These are phyloP conservation scores for Cassiopea xamachana DNA, from an alignment of 30 jellyfish, hydroid and myxozoan genomes.

Conservation along the genomic window DNA sequence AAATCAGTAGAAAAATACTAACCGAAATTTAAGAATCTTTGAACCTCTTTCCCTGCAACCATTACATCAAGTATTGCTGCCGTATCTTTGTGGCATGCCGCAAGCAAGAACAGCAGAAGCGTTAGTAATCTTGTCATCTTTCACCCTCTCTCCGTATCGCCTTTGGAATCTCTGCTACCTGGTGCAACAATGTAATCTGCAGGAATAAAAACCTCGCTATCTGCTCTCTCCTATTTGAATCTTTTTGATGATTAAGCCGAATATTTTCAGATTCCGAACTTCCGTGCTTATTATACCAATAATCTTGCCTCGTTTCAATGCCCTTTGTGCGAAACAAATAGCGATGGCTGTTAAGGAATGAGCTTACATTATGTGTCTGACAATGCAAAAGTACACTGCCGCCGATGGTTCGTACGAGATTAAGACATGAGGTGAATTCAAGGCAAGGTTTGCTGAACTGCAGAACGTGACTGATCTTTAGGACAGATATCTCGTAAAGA, in stretches of 20 bases:
- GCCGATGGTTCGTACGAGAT: constrained; percentile 25
- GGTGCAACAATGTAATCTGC: background rate
- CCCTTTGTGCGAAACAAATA: constrained; percentile 17
- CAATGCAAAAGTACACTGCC: constrained; percentile 20
- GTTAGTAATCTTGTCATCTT: constrained; percentile 24
- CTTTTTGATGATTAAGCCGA: constrained; percentile 51
- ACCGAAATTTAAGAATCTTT: constrained; percentile 72
- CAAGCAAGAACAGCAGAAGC: constrained; percentile 36
- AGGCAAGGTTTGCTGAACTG: constrained; percentile 2
- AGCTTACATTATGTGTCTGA: constrained; percentile 37
- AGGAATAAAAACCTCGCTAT: constrained; percentile 11
- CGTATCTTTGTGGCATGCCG: constrained; percentile 56
- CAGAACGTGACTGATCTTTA: background rate
- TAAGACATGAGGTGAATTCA: background rate
- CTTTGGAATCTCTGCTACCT: background rate
- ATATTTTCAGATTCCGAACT: constrained; percentile 4
- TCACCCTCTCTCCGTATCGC: constrained; percentile 4
- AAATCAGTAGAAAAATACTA: constrained; percentile 44
- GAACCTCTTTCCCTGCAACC: constrained; percentile 83
- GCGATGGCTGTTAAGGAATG: constrained; percentile 28
- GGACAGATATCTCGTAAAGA: background rate
- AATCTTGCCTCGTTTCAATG: constrained; percentile 72
- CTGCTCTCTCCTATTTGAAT: constrained; percentile 38
- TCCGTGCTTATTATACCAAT: constrained; percentile 21
- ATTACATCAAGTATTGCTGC: constrained; percentile 76